Evolutionary conservation across 1,140 invertebrate species (phyloP).

Genomic region (Marisa cornuarietis): DNA sequence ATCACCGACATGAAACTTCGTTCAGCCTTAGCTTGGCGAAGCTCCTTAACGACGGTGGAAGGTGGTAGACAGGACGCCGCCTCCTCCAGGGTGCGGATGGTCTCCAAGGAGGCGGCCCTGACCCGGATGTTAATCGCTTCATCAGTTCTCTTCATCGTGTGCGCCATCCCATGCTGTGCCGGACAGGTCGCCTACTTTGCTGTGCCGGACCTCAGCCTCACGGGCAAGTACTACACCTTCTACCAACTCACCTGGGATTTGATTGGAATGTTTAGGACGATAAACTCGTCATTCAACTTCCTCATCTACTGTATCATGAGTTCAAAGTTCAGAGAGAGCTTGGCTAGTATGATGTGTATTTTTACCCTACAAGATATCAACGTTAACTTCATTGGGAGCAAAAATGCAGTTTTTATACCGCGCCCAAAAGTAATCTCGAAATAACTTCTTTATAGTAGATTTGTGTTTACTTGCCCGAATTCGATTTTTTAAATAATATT

Average conservation of each 20-base stretch:
- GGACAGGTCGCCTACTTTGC: not conserved
- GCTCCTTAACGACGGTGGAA: not conserved
- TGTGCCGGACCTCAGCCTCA: conserved; percentile 3
- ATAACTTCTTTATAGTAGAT: too few species aligned
- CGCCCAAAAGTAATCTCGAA: too few species aligned
- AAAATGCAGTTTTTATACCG: too few species aligned
- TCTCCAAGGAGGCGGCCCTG: not conserved
- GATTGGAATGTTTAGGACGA: not conserved
- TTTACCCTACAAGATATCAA: too few species aligned
- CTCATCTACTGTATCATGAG: conserved; percentile 8
- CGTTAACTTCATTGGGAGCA: too few species aligned
- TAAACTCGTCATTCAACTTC: conserved; percentile 14
- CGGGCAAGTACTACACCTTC: not conserved
- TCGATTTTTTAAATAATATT: too few species aligned
- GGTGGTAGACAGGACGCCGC: not conserved
- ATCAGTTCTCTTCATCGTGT: conserved; percentile 5
- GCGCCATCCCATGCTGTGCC: not conserved
- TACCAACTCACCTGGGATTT: not conserved
- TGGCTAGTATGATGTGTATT: not conserved
- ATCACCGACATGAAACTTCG: not conserved
- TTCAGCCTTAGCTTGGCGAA: not conserved
- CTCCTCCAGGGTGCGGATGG: not conserved
- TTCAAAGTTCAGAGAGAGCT: not conserved
- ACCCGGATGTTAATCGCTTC: not conserved
- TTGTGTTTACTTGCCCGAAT: too few species aligned